Conservation (phyloP, 2,888 invertebrate species). For the Yponomeuta malinellus region DNA sequence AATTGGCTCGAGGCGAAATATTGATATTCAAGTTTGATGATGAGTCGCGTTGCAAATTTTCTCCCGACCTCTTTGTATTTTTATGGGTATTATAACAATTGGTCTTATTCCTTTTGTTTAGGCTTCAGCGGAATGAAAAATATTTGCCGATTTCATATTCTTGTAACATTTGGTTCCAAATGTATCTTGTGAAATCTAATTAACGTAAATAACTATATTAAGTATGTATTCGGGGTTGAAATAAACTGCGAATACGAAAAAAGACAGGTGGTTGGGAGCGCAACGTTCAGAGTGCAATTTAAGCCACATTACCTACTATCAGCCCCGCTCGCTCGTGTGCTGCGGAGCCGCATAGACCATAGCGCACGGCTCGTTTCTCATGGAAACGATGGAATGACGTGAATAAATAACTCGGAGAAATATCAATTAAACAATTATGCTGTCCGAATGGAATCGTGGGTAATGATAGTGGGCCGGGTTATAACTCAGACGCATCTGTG, state of each 20-base stretch:
- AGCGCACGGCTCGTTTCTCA: constrained; percentile 60
- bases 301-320: neutral
- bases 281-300: constrained; percentile 11
- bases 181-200: neutral
- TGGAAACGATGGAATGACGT: constrained; percentile 67
- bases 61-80: constrained; percentile 61
- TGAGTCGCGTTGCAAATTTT: constrained; percentile 63
- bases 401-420: constrained; percentile 76
- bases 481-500: constrained; percentile 73
- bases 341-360: constrained; percentile 30
- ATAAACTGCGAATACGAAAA: constrained; percentile 1
- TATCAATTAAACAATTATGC: constrained; percentile 78
- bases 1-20: constrained; percentile 75
- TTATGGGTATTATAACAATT: constrained; percentile 64
- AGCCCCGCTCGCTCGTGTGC: constrained; percentile 4
- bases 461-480: constrained; percentile 73
- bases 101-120: constrained; percentile 53
- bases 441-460: constrained; percentile 77
- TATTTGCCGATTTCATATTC: constrained; percentile 13
- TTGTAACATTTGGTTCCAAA: neutral
- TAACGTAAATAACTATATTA: neutral
- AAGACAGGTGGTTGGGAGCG: neutral
- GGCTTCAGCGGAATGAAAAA: constrained; percentile 34
- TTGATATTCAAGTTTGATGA: constrained; percentile 76
- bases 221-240: neutral